Base-by-base conservation (phyloP, 2,797 vertebrate genomes). In the Chelon auratus region DNA sequence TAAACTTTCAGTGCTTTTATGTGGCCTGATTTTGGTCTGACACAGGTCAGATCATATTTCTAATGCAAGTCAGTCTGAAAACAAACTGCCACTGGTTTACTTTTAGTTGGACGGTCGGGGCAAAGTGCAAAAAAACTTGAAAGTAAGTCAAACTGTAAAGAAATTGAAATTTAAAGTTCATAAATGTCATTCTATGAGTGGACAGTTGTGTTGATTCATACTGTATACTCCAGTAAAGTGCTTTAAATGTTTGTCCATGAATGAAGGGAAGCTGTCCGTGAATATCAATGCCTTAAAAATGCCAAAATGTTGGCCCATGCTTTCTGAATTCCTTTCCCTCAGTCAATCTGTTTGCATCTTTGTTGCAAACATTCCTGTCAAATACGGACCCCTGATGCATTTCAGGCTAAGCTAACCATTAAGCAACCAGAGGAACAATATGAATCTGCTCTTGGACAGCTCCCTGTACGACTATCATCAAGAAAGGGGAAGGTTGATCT, bases 201-300 rank as follows among this genome's bases (percentile, higher is more conserved):
- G 52, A 62, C 15, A 13, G 33, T 52, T 12, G 22, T 61, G 40
- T 37, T 48, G 40, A 40, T 50, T 57, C 10, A n/a, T 50, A 42
- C 47, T 69, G 30, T 62, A 47, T 33, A 51, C 6, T 43, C 63
- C 18, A 63, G 56, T 62, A 20, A 80, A 78, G 62, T 82, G 37
- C 47, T 77, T 73, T 50, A 24, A 18, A 51, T 22, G 22, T 58
- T 54, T 73, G 52, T 65, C 45, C 39, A 64, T n/a, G 5, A 73
- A 69, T 76, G 22, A 79, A 72, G 24, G 18, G 15, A 78, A 65
- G 14, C n/a, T 39, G 43, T 70, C 67, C 69, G 42, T 63, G 24
- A 58, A 59, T 58, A 45, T 52, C 62, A 10, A 84, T 63, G 77
- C 68, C 77, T 81, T 64, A 83, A 76, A 13, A 36, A 68, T 60